Evolutionary conservation across 2,113 vertebrate species (phyloP).

Genomic region (Numida meleagris): DNA sequence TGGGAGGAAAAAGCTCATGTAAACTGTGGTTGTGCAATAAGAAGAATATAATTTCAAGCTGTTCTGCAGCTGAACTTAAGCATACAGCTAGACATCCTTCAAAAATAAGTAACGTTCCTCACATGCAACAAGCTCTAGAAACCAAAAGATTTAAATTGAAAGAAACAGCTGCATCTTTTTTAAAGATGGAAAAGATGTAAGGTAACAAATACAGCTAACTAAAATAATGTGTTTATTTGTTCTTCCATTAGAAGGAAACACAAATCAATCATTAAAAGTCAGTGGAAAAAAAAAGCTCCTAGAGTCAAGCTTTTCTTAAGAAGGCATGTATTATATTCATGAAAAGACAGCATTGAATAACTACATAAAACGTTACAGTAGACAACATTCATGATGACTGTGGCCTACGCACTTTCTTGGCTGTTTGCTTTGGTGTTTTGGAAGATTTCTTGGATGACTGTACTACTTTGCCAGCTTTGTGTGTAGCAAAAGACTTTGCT

Average conservation of each 20-base stretch:
- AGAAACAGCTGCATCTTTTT: not conserved
- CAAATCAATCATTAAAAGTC: not conserved
- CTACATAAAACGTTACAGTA: not conserved
- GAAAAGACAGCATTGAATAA: not conserved
- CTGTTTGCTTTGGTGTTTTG: not conserved
- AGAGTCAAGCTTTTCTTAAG: not conserved
- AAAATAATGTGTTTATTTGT: not conserved
- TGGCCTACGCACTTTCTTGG: not conserved
- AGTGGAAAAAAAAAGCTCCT: not conserved
- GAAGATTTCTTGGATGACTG: constrained; percentile 47
- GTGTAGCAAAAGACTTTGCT: constrained; percentile 47
- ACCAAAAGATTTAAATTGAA: not conserved
- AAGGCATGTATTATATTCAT: not conserved
- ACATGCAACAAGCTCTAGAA: not conserved
- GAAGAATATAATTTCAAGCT: not conserved
- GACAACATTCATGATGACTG: not conserved
- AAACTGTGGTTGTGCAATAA: not conserved
- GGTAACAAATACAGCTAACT: not conserved
- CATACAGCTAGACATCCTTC: not conserved
- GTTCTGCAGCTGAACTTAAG: not conserved
- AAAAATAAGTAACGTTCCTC: not conserved
- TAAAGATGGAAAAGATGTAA: not conserved
- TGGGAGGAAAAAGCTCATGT: not conserved
- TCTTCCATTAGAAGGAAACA: not conserved
- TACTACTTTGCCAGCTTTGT: constrained; percentile 32